These are phyloP conservation scores for Lasius platythorax DNA, from an alignment of 2,888 invertebrate genomes.

Conservation along the genomic window DNA sequence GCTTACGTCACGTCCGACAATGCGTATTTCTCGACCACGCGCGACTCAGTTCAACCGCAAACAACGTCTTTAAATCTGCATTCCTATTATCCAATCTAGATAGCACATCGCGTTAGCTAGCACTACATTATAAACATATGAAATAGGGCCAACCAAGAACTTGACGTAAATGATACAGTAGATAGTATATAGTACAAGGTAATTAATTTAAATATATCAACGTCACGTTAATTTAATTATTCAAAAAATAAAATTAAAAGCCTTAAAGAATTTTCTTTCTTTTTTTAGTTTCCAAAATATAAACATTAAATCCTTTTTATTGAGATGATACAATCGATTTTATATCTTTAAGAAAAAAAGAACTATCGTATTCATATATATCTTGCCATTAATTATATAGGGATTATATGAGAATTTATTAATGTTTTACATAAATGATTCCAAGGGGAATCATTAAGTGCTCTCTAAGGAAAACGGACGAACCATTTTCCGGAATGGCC, in stretches of 20 bases:
- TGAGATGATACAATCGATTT: neutral
- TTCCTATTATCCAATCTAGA: neutral
- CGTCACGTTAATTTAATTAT: neutral
- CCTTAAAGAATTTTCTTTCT: neutral
- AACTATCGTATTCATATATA: neutral
- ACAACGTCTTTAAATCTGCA: neutral
- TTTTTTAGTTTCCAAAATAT: neutral
- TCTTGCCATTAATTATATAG: neutral
- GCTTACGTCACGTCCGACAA: conserved; percentile 20
- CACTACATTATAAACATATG: neutral
- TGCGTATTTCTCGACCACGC: conserved; percentile 31
- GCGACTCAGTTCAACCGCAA: conserved; percentile 13
- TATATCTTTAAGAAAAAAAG: neutral
- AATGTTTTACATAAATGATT: neutral
- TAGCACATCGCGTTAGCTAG: neutral
- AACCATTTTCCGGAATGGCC: conserved; percentile 5
- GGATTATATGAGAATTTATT: neutral
- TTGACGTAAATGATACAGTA: neutral
- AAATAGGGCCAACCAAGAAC: neutral
- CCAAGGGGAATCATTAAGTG: neutral
- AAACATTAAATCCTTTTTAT: neutral
- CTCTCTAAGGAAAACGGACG: neutral
- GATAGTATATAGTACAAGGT: neutral
- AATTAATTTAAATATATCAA: conserved; percentile 1
- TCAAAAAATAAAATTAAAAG: conserved; percentile 15